phyloP scores from a whole-genome alignment of 1,140 invertebrate species.

The Acromyrmex echinatior region DNA sequence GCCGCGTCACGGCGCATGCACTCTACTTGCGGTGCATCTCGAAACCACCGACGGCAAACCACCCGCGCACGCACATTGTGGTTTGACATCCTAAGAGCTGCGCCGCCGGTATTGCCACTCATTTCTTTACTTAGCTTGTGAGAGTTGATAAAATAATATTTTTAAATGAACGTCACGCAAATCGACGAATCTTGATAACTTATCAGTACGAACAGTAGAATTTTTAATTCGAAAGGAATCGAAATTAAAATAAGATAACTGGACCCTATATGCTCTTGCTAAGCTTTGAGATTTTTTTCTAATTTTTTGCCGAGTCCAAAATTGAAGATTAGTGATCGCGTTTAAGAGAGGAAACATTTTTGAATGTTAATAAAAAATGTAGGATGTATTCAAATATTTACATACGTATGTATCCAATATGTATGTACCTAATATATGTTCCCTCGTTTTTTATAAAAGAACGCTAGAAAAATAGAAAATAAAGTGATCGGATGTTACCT shows the following conservation, averaged over 20 bases:
- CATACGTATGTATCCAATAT: no score
- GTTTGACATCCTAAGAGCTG: background rate
- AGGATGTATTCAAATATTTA: no score
- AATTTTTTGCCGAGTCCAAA: no score
- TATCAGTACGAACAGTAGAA: background rate
- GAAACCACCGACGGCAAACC: slow-evolving; percentile 28
- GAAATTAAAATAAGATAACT: background rate
- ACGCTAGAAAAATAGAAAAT: no score
- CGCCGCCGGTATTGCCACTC: background rate
- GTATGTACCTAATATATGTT: no score
- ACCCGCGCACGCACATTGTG: slow-evolving; percentile 20
- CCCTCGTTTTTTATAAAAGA: no score
- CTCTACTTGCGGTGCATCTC: slow-evolving; percentile 46
- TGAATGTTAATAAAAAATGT: no score
- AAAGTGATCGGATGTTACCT: no score
- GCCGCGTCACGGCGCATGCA: slow-evolving; percentile 45
- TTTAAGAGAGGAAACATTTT: no score
- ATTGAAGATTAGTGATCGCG: no score
- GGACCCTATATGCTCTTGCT: no score
- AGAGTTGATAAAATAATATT: background rate
- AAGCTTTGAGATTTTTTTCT: no score
- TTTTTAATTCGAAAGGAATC: background rate
- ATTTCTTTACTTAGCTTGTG: background rate
- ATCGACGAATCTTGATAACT: background rate
- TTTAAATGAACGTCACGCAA: background rate